Percentiles rank a stretch among this genome's conserved stretches.
Conservation (phyloP, 2,888 invertebrate species). For the Allacma fusca region DNA sequence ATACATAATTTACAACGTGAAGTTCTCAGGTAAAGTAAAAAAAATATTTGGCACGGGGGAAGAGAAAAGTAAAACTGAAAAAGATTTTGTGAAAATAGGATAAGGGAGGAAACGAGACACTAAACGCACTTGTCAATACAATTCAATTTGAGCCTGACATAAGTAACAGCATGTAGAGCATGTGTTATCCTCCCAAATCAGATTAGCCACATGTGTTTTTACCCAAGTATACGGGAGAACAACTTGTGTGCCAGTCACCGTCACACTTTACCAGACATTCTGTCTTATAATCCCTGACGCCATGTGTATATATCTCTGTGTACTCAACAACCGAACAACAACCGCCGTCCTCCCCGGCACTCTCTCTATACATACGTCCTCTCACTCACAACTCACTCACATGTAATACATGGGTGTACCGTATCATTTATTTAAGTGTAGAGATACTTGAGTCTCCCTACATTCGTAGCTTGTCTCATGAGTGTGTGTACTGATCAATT, state of each 20-base stretch:
- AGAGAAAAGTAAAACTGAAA: background rate
- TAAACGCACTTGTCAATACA: constrained; percentile 40
- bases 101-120: constrained; percentile 14
- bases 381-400: background rate
- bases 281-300: background rate
- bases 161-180: constrained; percentile 41
- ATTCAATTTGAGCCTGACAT: constrained; percentile 41
- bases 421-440: constrained; percentile 3
- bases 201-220: constrained; percentile 44
- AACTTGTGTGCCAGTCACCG: constrained; percentile 24
- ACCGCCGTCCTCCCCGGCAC: background rate
- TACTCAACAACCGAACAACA: background rate
- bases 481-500: constrained; percentile 14
- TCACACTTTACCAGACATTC: background rate
- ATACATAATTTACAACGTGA: too few relatives aligned
- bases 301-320: background rate
- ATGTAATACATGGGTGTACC: background rate
- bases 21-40: too few relatives aligned
- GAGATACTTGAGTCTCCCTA: constrained; percentile 10
- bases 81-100: constrained; percentile 6
- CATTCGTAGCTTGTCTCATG: background rate
- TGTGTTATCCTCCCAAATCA: constrained; percentile 41
- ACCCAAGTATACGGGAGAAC: background rate
- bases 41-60: background rate
- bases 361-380: constrained; percentile 3